Conservation (phyloP, 2,888 invertebrate genomes). For the Frankliniella intonsa region DNA sequence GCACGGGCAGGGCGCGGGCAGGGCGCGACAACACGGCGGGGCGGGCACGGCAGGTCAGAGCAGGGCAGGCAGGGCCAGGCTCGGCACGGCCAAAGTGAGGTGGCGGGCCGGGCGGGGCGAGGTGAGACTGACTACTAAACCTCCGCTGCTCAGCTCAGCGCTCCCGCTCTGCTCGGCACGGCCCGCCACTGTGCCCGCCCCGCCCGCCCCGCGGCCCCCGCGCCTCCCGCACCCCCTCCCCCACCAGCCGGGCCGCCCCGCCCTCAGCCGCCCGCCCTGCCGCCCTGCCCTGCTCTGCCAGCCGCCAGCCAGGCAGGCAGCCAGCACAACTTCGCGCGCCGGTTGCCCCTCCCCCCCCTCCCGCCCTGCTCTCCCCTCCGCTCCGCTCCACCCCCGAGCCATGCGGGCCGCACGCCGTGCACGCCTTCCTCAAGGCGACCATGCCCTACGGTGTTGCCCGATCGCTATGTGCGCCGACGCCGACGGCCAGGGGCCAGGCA, state of each 20-base stretch:
- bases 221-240: neutral
- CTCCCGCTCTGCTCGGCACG: neutral
- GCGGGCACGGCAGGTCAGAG: neutral
- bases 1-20: too few species aligned
- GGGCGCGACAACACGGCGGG: too few species aligned
- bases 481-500: too few species aligned
- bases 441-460: neutral
- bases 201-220: neutral
- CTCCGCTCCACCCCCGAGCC: neutral
- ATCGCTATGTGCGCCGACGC: neutral
- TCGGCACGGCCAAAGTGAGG: neutral
- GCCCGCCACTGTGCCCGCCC: neutral
- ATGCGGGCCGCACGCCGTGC: neutral
- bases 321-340: neutral
- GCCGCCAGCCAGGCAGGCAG: conserved; percentile 10
- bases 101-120: neutral
- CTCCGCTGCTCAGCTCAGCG: neutral
- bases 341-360: neutral
- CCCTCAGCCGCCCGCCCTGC: neutral
- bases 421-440: neutral
- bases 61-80: neutral
- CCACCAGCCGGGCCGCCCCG: neutral
- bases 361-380: neutral
- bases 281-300: neutral
- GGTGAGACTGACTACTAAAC: neutral